Evolutionary conservation across 2,113 vertebrate genomes (phyloP).

Genomic region (Corythornis madagascariensis): DNA sequence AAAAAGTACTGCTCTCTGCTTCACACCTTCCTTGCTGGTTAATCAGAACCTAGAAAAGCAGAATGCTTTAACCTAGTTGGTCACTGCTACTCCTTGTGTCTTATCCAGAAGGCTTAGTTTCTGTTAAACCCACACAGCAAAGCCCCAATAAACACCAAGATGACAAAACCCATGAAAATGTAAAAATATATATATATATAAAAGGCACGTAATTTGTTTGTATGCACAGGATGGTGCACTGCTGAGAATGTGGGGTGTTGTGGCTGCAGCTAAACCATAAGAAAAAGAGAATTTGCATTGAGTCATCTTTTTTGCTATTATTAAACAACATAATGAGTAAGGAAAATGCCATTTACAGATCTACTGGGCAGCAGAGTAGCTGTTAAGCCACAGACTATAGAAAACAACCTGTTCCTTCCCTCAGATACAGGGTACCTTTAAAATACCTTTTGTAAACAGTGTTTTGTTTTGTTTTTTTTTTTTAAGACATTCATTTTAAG

Average conservation of each 20-base stretch:
- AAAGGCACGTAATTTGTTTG: background rate
- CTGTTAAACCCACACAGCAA: background rate
- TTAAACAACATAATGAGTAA: background rate
- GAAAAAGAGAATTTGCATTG: background rate
- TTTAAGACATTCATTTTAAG: background rate
- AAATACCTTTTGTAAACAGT: background rate
- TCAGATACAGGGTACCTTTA: background rate
- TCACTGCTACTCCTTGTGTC: constrained; percentile 5
- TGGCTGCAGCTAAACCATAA: background rate
- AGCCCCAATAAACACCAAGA: background rate
- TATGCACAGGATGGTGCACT: background rate
- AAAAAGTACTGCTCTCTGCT: background rate
- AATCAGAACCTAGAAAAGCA: constrained; percentile 19
- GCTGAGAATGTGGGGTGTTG: background rate
- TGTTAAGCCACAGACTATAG: background rate
- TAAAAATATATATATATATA: background rate
- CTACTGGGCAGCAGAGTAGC: background rate
- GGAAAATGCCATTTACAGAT: background rate
- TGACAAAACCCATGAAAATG: background rate
- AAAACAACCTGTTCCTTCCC: background rate
- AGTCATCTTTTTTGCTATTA: background rate
- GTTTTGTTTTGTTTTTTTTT: background rate
- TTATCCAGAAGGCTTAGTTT: constrained; percentile 23
- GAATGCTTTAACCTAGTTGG: background rate
- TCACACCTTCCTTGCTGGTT: background rate